phyloP scores from a whole-genome alignment of 1,140 invertebrate species.

The Euwallacea fornicatus region DNA sequence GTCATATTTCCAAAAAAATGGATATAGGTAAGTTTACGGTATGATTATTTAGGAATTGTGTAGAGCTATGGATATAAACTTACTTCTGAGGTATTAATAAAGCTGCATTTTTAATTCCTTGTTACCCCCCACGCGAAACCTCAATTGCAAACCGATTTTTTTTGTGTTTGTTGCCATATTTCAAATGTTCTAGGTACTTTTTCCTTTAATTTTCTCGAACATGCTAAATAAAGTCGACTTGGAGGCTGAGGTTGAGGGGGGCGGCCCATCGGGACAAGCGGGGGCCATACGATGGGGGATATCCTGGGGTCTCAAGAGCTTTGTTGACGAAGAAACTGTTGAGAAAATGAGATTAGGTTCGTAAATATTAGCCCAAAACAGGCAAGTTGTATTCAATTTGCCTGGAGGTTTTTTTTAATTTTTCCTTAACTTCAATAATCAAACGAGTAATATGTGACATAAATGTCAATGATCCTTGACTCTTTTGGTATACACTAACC shows the following conservation, averaged over 20 bases:
- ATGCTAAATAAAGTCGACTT: slow-evolving; percentile 82
- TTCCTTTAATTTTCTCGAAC: slow-evolving; percentile 80
- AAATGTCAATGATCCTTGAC: too few species aligned
- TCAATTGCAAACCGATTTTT: not conserved
- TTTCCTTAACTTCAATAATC: too few species aligned
- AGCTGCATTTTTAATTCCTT: not conserved
- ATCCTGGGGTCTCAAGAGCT: slow-evolving; percentile 74
- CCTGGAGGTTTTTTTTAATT: too few species aligned
- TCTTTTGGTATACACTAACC: too few species aligned
- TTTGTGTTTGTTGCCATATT: not conserved
- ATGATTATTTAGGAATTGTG: too few species aligned
- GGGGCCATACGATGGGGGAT: slow-evolving; percentile 87
- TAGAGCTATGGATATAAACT: too few species aligned
- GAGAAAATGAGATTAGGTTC: slow-evolving; percentile 87
- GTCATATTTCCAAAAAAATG: too few species aligned
- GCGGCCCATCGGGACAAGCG: slow-evolving; percentile 74
- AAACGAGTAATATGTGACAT: too few species aligned
- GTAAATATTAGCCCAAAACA: slow-evolving; percentile 25
- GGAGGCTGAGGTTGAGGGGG: slow-evolving; percentile 70
- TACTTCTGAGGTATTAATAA: too few species aligned
- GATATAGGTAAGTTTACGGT: too few species aligned
- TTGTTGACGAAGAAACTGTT: slow-evolving; percentile 73
- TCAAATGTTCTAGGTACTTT: slow-evolving; percentile 67
- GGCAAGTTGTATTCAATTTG: too few species aligned
- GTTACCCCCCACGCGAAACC: not conserved